Evolutionary conservation across 2,888 invertebrate species (phyloP).

Genomic region (Drosophila melanosoma): DNA sequence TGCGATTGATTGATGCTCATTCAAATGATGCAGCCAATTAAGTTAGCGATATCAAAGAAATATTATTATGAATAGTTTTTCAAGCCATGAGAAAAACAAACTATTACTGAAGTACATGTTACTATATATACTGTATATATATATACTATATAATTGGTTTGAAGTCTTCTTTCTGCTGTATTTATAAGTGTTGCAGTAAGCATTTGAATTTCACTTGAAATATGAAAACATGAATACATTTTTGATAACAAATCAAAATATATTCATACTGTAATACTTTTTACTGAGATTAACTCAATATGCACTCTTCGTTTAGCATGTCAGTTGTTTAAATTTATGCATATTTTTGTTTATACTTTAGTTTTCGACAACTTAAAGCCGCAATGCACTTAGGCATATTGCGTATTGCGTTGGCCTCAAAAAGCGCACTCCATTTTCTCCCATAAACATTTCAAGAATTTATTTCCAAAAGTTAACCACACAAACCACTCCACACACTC

Average conservation of each 20-base stretch:
- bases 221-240: neutral
- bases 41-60: neutral
- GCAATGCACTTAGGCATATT: constrained; percentile 30
- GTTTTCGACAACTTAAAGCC: constrained; percentile 1
- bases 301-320: neutral
- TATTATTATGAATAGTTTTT: neutral
- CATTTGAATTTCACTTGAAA: neutral
- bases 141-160: no score
- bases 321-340: neutral
- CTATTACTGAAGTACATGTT: neutral
- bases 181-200: no score
- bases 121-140: no score
- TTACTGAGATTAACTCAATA: neutral
- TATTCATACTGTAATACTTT: neutral
- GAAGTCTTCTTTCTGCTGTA: neutral
- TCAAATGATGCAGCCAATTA: neutral
- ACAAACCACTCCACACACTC: constrained; percentile 21
- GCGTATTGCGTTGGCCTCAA: constrained; percentile 13
- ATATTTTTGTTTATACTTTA: neutral
- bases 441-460: constrained; percentile 47
- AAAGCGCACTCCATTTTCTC: constrained; percentile 39
- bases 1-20: neutral
- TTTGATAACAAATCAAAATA: neutral
- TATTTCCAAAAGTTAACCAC: constrained; percentile 27
- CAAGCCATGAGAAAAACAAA: neutral